Percentiles rank a stretch among this genome's conserved stretches.
These are phyloP conservation scores for Drosophila miranda DNA, from an alignment of 1,140 invertebrate species.

Conservation along the genomic window DNA sequence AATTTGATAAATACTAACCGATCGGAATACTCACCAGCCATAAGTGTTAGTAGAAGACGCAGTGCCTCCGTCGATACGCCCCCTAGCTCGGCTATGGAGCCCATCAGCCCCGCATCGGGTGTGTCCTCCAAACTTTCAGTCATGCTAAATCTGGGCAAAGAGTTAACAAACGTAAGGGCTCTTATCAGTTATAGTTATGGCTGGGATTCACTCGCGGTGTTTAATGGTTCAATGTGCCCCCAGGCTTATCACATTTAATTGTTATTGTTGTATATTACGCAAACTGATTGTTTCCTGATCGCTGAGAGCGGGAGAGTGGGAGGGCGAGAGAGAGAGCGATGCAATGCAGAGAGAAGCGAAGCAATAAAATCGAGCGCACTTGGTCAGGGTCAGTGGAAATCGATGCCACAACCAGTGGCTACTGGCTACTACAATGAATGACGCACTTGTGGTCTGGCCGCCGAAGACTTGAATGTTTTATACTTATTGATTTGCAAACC, in stretches of 20 bases:
- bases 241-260: constrained; percentile 38
- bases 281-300: constrained; percentile 45
- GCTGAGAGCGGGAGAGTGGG: not conserved
- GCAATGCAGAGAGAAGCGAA: constrained; percentile 2
- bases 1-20: not conserved
- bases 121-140: constrained; percentile 13
- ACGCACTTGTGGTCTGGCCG: constrained; percentile 12
- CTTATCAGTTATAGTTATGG: constrained; percentile 16
- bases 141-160: constrained; percentile 35
- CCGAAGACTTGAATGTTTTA: constrained; percentile 40
- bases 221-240: constrained; percentile 17
- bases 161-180: constrained; percentile 11
- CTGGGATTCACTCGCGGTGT: constrained; percentile 25
- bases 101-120: constrained; percentile 16
- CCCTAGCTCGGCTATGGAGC: constrained; percentile 68
- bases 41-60: constrained; percentile 87
- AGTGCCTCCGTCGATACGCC: constrained; percentile 86
- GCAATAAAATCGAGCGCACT: constrained; percentile 31
- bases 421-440: too few relatives aligned
- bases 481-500: too few relatives aligned
- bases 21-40: constrained; percentile 84
- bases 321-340: not conserved
- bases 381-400: constrained; percentile 38
- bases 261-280: constrained; percentile 35
- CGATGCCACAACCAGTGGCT: too few relatives aligned